Percentiles rank a stretch among this genome's conserved stretches.
Conservation (phyloP, 2,797 vertebrate species). For the Adrianichthys oophorus region DNA sequence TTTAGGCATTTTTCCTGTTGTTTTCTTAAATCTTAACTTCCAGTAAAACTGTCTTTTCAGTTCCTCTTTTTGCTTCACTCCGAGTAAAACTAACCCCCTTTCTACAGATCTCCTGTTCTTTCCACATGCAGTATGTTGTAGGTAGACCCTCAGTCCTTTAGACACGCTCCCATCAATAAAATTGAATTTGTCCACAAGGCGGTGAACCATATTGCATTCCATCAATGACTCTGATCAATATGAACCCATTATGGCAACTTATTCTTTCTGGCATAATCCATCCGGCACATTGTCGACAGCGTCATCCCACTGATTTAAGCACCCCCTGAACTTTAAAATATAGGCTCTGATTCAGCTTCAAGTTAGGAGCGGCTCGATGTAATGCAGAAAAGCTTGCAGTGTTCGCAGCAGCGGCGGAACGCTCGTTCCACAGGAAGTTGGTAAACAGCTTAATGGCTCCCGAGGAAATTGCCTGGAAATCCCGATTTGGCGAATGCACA, state of each 20-base stretch:
- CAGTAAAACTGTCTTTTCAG: too few relatives aligned
- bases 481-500: conserved; percentile 43
- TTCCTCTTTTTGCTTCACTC: too few relatives aligned
- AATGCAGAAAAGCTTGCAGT: conserved; percentile 9
- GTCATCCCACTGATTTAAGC: conserved; percentile 38
- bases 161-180: conserved; percentile 53
- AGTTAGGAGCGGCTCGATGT: conserved; percentile 15
- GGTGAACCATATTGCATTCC: conserved; percentile 57
- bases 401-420: too few relatives aligned
- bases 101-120: conserved; percentile 21
- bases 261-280: conserved; percentile 64
- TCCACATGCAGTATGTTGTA: conserved; percentile 26
- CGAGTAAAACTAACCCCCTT: conserved; percentile 34
- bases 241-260: conserved; percentile 63
- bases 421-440: neutral
- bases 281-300: conserved; percentile 46
- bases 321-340: conserved; percentile 24
- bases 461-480: conserved; percentile 60
- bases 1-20: too few relatives aligned
- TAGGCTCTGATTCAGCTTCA: conserved; percentile 7
- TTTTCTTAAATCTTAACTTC: too few relatives aligned
- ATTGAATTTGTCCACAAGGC: conserved; percentile 67
- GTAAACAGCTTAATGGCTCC: conserved; percentile 57
- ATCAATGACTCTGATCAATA: conserved; percentile 62
- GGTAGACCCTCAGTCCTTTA: conserved; percentile 53